Evolutionary conservation across 1,140 invertebrate genomes (phyloP).

Genomic region (Drosophila arizonae): DNA sequence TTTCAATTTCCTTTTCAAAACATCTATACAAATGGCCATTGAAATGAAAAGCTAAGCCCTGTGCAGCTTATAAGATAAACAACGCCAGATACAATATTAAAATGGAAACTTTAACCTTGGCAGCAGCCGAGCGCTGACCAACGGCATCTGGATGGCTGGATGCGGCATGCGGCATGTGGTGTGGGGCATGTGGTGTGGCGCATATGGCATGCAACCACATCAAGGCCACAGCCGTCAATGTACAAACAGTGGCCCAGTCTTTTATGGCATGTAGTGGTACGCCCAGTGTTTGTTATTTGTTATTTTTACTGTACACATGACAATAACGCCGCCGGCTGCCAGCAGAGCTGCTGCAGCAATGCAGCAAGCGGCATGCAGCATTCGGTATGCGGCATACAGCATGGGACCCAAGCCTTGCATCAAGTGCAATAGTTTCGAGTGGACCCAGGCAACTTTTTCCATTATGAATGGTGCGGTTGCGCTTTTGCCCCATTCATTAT

Average conservation of each 20-base stretch:
- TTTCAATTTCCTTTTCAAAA: constrained; percentile 41
- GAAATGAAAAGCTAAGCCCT: constrained; percentile 25
- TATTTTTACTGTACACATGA: constrained; percentile 80
- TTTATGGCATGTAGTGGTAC: constrained; percentile 48
- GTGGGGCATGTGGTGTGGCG: background rate
- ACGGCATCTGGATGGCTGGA: background rate
- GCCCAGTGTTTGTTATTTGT: constrained; percentile 73
- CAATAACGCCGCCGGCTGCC: constrained; percentile 67
- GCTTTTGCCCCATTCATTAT: constrained; percentile 78
- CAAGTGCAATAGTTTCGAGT: constrained; percentile 77
- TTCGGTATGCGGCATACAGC: constrained; percentile 23
- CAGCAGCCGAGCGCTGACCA: constrained; percentile 5
- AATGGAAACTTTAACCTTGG: constrained; percentile 78
- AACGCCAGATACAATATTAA: constrained; percentile 70
- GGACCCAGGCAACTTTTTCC: constrained; percentile 72
- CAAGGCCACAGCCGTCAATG: constrained; percentile 64
- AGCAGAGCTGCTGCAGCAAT: constrained; percentile 10
- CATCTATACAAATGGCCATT: constrained; percentile 15
- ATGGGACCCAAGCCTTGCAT: constrained; percentile 29
- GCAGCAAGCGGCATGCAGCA: background rate
- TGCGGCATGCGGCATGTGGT: background rate
- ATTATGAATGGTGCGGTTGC: constrained; percentile 81
- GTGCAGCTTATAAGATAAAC: constrained; percentile 48
- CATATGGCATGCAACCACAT: constrained; percentile 42
- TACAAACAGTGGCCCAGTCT: constrained; percentile 22